These are phyloP conservation scores for Malachius bipustulatus DNA, from an alignment of 2,888 invertebrate species.

Conservation along the genomic window DNA sequence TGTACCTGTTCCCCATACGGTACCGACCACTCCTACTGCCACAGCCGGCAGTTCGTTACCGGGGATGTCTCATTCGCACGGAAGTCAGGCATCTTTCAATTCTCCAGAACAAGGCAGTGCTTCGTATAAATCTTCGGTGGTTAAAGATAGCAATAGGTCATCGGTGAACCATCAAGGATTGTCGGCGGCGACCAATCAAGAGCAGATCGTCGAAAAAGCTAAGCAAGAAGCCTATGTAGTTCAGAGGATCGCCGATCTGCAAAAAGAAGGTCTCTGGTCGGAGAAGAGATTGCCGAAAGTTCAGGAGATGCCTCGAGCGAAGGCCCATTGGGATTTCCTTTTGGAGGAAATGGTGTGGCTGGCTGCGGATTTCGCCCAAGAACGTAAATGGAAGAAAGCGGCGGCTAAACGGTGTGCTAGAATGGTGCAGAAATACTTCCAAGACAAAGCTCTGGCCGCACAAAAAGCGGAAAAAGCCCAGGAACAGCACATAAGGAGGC, in stretches of 20 bases:
- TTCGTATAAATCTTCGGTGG: constrained; percentile 11
- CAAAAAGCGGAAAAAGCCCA: constrained; percentile 87
- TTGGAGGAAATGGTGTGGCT: constrained; percentile 99
- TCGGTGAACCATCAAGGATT: constrained; percentile 12
- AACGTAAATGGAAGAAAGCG: constrained; percentile 95
- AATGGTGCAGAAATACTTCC: constrained; percentile 84
- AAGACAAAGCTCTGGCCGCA: constrained; percentile 80
- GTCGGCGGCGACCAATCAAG: constrained; percentile 40
- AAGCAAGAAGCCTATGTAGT: constrained; percentile 92
- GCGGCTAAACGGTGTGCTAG: constrained; percentile 87
- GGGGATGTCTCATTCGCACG: constrained; percentile 27
- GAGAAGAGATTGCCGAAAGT: constrained; percentile 84
- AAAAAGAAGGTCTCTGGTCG: constrained; percentile 92
- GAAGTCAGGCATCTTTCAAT: constrained; percentile 3
- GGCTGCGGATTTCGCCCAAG: constrained; percentile 93
- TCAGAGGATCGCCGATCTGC: constrained; percentile 80
- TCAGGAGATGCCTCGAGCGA: constrained; percentile 77
- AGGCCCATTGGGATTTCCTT: constrained; percentile 97
- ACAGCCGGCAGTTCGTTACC: constrained; percentile 32
- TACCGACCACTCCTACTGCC: constrained; percentile 30
- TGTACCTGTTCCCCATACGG: constrained; percentile 34
- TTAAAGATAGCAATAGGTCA: constrained; percentile 12
- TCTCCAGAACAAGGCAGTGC: neutral
- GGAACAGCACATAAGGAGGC: constrained; percentile 69
- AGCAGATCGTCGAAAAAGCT: constrained; percentile 73